Conservation (phyloP, 2,113 vertebrate species). For the Nothobranchius furzeri region DNA sequence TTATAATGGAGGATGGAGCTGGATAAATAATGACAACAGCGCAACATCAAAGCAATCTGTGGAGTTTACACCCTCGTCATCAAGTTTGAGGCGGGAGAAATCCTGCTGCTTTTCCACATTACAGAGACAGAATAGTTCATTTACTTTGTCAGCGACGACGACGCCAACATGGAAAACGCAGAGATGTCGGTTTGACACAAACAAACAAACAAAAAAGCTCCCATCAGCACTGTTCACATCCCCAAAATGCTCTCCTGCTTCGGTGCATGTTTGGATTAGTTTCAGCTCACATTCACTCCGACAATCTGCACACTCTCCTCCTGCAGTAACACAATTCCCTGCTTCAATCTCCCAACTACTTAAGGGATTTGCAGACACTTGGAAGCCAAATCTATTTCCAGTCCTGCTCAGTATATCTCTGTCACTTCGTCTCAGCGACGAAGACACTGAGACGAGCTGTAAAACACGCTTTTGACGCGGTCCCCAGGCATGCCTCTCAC, state of each 20-base stretch:
- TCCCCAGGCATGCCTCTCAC: constrained; percentile 63
- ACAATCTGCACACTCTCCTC: constrained; percentile 10
- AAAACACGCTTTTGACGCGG: constrained; percentile 72
- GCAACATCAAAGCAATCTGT: constrained; percentile 57
- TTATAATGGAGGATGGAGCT: constrained; percentile 49
- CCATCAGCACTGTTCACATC: background rate
- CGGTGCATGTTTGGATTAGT: background rate
- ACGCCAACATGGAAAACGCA: constrained; percentile 9
- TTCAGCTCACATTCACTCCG: constrained; percentile 8
- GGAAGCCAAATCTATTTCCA: constrained; percentile 46
- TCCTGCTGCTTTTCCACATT: constrained; percentile 50
- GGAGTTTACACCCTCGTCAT: constrained; percentile 57
- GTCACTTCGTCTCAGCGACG: constrained; percentile 58
- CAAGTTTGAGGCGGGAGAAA: constrained; percentile 40
- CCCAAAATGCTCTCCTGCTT: background rate
- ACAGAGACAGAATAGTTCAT: constrained; percentile 40
- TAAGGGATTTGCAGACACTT: constrained; percentile 26
- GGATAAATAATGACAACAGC: constrained; percentile 61
- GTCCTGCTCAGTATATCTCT: constrained; percentile 31
- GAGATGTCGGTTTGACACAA: constrained; percentile 23
- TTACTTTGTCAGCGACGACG: constrained; percentile 53
- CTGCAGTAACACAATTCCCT: constrained; percentile 17
- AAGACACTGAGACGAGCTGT: constrained; percentile 67
- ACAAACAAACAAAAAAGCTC: background rate
- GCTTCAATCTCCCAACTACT: constrained; percentile 11